phyloP scores from a whole-genome alignment of 2,888 invertebrate genomes.

The Plagiodera versicolora region DNA sequence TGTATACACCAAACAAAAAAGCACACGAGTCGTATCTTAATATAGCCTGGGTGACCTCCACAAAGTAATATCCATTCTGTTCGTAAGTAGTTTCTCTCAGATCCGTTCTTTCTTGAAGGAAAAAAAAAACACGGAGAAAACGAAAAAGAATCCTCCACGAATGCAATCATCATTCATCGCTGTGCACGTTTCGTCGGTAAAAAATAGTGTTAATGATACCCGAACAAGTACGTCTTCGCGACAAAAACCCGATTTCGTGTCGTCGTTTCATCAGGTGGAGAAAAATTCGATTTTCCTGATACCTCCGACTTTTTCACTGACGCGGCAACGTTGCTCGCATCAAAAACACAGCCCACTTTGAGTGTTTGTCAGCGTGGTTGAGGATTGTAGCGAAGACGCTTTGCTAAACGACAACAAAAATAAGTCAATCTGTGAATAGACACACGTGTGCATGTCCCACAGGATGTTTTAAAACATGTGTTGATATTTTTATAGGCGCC shows the following conservation, averaged over 20 bases:
- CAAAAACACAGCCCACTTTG: background rate
- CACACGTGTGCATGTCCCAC: slow-evolving; percentile 11
- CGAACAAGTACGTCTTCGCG: background rate
- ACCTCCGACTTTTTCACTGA: too few species aligned
- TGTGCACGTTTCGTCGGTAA: slow-evolving; percentile 9
- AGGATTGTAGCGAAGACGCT: background rate
- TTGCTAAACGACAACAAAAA: background rate
- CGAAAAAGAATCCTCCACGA: slow-evolving; percentile 6
- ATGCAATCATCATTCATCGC: slow-evolving; percentile 4
- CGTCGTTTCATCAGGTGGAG: background rate
- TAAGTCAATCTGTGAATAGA: slow-evolving; percentile 6
- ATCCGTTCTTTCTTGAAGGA: background rate
- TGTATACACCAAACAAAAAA: background rate
- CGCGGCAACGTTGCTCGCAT: background rate
- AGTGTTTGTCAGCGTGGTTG: background rate
- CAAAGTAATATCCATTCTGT: too few species aligned
- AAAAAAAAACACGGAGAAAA: background rate
- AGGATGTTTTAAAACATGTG: slow-evolving; percentile 14
- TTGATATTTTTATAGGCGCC: background rate
- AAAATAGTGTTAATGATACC: slow-evolving; percentile 23
- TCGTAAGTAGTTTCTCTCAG: too few species aligned
- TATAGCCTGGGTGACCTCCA: too few species aligned
- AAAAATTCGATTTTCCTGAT: too few species aligned
- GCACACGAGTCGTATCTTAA: too few species aligned
- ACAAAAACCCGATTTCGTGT: background rate